Percentiles rank a stretch among this genome's conserved stretches.
phyloP scores from a whole-genome alignment of 2,888 invertebrate genomes.

The Tribolium freemani region DNA sequence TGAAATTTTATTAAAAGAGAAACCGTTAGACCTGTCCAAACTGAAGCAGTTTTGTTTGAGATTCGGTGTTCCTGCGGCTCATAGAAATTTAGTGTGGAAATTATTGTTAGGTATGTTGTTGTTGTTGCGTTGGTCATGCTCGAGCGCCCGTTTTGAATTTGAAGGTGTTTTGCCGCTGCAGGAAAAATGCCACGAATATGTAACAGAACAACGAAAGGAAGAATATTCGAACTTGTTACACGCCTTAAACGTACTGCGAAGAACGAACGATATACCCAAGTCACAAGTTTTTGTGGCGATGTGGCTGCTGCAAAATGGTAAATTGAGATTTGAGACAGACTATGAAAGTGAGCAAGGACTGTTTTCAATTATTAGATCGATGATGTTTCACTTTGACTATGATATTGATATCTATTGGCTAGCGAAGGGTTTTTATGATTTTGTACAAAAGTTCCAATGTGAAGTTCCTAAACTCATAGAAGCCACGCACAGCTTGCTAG shows the following conservation, averaged over 20 bases:
- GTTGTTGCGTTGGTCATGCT: conserved; percentile 11
- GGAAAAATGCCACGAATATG: conserved; percentile 81
- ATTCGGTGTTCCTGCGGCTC: conserved; percentile 86
- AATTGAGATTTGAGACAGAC: conserved; percentile 66
- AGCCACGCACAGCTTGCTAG: conserved; percentile 76
- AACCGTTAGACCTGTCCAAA: conserved; percentile 83
- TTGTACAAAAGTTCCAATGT: conserved; percentile 76
- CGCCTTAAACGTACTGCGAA: conserved; percentile 78
- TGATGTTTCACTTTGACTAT: conserved; percentile 80
- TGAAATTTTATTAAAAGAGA: conserved; percentile 90
- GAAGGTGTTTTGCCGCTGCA: conserved; percentile 84
- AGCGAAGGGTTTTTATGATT: conserved; percentile 80
- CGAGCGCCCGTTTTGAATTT: conserved; percentile 41
- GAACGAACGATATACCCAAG: conserved; percentile 66
- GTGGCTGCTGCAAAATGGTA: conserved; percentile 85
- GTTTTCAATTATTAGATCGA: conserved; percentile 76
- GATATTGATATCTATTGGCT: conserved; percentile 89
- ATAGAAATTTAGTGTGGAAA: conserved; percentile 89
- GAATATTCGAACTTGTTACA: conserved; percentile 83
- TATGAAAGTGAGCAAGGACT: conserved; percentile 51
- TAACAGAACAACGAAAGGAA: conserved; percentile 79
- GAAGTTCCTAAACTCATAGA: conserved; percentile 79
- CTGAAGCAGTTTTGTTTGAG: conserved; percentile 88
- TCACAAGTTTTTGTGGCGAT: conserved; percentile 81
- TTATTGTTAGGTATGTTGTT: conserved; percentile 77